These are phyloP conservation scores for Calliphora vicina DNA, from an alignment of 1,140 invertebrate genomes.

Conservation along the genomic window DNA sequence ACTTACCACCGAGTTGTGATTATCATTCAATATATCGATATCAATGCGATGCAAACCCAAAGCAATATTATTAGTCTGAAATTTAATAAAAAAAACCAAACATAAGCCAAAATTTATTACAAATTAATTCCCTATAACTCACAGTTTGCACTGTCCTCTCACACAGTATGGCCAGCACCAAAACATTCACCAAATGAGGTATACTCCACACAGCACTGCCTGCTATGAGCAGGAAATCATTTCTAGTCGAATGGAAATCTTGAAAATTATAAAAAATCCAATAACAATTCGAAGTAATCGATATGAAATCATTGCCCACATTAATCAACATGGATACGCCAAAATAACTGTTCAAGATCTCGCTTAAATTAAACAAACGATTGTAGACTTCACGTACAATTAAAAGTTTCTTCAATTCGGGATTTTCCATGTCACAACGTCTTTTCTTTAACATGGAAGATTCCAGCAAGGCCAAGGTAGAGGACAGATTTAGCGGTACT, in stretches of 20 bases:
- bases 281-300: constrained; percentile 59
- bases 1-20: constrained; percentile 56
- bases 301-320: constrained; percentile 58
- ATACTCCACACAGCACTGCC: constrained; percentile 51
- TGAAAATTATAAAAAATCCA: constrained; percentile 60
- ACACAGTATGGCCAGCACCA: constrained; percentile 53
- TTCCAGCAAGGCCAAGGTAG: not conserved
- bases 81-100: constrained; percentile 14
- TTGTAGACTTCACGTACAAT: constrained; percentile 51
- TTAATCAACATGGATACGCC: constrained; percentile 54
- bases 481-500: not conserved
- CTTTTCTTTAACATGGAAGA: not conserved
- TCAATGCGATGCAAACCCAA: constrained; percentile 52
- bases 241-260: constrained; percentile 43
- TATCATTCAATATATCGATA: constrained; percentile 52
- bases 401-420: constrained; percentile 44
- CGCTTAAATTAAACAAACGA: constrained; percentile 49
- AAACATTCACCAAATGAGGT: constrained; percentile 54
- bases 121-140: constrained; percentile 47
- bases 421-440: constrained; percentile 20
- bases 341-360: constrained; percentile 47
- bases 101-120: not conserved
- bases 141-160: constrained; percentile 51
- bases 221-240: constrained; percentile 51
- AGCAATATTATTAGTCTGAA: constrained; percentile 51